Base-by-base conservation (phyloP, 2,888 invertebrate species). In the Tenodera sinensis region DNA sequence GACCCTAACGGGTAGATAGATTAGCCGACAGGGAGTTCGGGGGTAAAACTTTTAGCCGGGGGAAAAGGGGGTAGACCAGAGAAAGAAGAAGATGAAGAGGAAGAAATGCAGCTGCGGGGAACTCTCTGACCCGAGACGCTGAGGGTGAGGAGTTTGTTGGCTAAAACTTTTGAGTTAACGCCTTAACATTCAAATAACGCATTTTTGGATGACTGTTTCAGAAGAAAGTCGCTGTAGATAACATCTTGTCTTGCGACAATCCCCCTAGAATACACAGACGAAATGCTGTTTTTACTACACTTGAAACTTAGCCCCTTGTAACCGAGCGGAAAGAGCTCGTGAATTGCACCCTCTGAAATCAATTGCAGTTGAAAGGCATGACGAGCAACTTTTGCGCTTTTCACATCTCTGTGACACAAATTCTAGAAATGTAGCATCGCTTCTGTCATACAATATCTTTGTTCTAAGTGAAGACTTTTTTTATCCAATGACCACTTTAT, bases 1-100 rank as follows among this genome's bases (percentile, higher is more conserved):
- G 89, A 89, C 89, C 89, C 89, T 85, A 89, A 89, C 85, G 89
- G 89, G 86, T 86, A 89, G 89, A 89, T 89, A 89, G 89, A 89
- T 89, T 89, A 89, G 89, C 87, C 83, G 83, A 54, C 83, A 71
- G 30, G 28, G 83, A 30, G 83, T 28, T 71, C 20, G 54, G 54
- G 54, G 54, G 15, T 20, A 30, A 71, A 71, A 15, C 25, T 71
- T 71, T 71, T 20, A 25, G 20, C 54, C 4, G 20, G 20, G 25
- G 20, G 54, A 3, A 71, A 83, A 15, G 83, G 83, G 30, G 83
- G 83, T 20, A 71, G 54, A 71, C 54, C 20, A 71, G 54, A 71
- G 54, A 25, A 71, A 71, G 54, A 54, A 54, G 54, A 71, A 71
- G 54, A 71, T 20, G 54, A 71, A 71, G 54, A 71, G 54, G 54